These are phyloP conservation scores for Helicorthomorpha holstii DNA, from an alignment of 1,140 invertebrate genomes.

Conservation along the genomic window DNA sequence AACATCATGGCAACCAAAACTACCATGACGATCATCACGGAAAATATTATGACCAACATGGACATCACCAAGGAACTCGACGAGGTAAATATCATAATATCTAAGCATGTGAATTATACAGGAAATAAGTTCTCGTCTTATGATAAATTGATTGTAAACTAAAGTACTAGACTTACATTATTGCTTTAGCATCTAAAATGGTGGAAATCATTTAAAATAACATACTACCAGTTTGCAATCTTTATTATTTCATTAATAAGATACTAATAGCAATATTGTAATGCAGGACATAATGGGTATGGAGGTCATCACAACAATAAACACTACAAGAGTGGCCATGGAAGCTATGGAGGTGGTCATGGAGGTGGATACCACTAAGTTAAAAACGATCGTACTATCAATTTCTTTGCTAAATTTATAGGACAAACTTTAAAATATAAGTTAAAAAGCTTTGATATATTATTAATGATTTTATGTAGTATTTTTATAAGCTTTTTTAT, in stretches of 20 bases:
- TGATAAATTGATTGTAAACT: no score
- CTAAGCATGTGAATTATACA: no score
- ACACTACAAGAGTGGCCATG: constrained; percentile 2
- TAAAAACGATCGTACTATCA: not conserved
- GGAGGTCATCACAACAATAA: constrained; percentile 4
- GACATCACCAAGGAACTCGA: constrained; percentile 11
- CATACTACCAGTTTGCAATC: no score
- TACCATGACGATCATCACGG: constrained; percentile 12
- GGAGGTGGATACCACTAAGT: not conserved
- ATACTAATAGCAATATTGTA: no score
- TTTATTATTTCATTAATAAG: no score
- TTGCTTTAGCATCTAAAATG: no score
- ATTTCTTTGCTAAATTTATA: not conserved
- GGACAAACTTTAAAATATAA: not conserved
- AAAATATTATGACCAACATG: constrained; percentile 12
- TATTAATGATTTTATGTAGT: no score
- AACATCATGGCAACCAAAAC: constrained; percentile 13
- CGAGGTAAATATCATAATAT: no score
- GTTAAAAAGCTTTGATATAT: not conserved
- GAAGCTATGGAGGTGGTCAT: not conserved
- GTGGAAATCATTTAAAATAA: no score
- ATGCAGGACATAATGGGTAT: not conserved
- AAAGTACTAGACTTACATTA: no score
- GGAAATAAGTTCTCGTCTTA: no score
- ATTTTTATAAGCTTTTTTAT: not conserved